Conservation (phyloP, 2,113 vertebrate species). For the Lontra canadensis region DNA sequence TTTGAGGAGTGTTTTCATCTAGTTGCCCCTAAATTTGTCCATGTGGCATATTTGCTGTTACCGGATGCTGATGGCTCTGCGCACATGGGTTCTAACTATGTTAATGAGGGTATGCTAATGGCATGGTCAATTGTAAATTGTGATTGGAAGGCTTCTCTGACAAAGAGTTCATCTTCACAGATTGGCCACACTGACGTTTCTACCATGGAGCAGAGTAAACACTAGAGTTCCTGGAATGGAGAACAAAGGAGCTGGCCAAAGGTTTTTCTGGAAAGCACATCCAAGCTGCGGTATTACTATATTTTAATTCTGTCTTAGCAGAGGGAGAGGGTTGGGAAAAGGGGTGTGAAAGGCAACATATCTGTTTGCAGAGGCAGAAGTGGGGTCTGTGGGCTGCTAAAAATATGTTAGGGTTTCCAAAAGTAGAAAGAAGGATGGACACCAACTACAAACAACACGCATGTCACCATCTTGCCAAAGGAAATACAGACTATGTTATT, state of each 20-base stretch:
- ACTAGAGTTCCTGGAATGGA: not conserved
- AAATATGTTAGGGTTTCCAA: not conserved
- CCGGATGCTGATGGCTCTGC: accelerated
- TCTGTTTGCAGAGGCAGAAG: not conserved
- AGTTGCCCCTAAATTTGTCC: not conserved
- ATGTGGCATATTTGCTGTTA: accelerated
- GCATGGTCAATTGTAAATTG: accelerated
- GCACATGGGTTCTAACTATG: accelerated
- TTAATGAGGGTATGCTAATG: too few species aligned
- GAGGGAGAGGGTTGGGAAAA: accelerated
- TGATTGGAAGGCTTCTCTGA: not conserved
- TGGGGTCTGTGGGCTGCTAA: too few species aligned
- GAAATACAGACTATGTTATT: not conserved
- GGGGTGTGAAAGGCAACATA: not conserved
- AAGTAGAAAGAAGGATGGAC: too few species aligned
- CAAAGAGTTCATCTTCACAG: not conserved
- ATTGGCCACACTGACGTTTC: not conserved
- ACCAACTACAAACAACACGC: accelerated
- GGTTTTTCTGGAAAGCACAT: not conserved
- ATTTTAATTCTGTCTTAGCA: not conserved
- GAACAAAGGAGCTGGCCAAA: not conserved
- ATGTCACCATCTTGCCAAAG: not conserved
- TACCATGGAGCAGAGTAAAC: not conserved
- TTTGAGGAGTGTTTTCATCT: too few species aligned
- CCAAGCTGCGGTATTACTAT: not conserved